Evolutionary conservation across 2,888 invertebrate species (phyloP), one percentile per base, ranked within the genome.

Genomic region (Eilema griseolum): DNA sequence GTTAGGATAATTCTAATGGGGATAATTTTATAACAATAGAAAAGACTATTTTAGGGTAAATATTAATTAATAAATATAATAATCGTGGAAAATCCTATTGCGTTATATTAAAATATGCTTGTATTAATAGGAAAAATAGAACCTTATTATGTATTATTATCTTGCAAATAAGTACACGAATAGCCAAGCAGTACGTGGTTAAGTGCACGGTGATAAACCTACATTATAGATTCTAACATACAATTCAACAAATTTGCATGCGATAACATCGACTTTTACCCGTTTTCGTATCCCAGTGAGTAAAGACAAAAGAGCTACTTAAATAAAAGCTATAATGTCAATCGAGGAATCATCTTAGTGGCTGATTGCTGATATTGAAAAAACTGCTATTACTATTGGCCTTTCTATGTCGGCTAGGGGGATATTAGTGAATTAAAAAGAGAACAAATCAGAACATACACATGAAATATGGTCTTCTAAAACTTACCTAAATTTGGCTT

Each of bases 401-500:
- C 20, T 7, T 20, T 20, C 5, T 20, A 20, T 46, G 20, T 46
- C 11, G 7, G 41, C 41, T 41, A 16, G 37, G 37, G 16, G 20
- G 1, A 46, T 46, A 3, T 41, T 41, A 4, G 4, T 41, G 14
- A 41, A 33, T 7, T 61, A 24, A 24, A 59, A 59, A 59, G n/a
- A 26, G 10, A 2, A 11, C 12, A 57, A n/a, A n/a, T n/a, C n/a
- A n/a, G n/a, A n/a, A n/a, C n/a, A n/a, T n/a, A n/a, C n/a, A n/a
- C n/a, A n/a, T 24, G 16, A 62, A 57, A 33, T 66, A 23, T 26
- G 11, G 60, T 7, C 8, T 2, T 23, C 0, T 24, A 74, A 28
- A 46, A 86, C 95, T 94, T 93, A 97, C 97, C 97, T 87, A 98
- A 95, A 87, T 97, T 97, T 52, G 98, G 98, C 86, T 97, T 97